Evolutionary conservation across 2,113 vertebrate genomes (phyloP), one percentile per base, ranked within the genome.

Genomic region (Nesospiza acunhae): DNA sequence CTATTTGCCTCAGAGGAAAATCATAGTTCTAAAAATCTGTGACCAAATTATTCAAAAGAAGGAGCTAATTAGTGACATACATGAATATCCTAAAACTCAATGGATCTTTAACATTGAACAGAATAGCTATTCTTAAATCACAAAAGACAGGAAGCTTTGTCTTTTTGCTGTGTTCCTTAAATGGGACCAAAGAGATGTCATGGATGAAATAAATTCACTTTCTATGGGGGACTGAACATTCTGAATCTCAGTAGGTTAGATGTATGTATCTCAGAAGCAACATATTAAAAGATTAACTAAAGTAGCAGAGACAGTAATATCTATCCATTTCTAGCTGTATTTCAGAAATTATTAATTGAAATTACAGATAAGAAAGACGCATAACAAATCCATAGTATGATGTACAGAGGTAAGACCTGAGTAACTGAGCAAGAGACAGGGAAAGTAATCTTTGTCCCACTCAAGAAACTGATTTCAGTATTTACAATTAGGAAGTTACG

Each of bases 401-500:
- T 24, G 39, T 33, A 67, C 42, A 88, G 69, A 66, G n/a, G 10
- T 70, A 87, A 85, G 83, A 73, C 35, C 35, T 26, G 18, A 89
- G 27, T 37, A 74, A 76, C 0, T 7, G 23, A 91, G 87, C 77
- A 79, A 70, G 62, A 94, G 63, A 74, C 37, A 70, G 44, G 50
- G 33, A 55, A 47, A 62, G n/a, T 53, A 84, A 30, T 42, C 58
- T 75, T 87, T 79, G 74, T 72, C 90, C 84, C 84, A 81, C 59
- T 89, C 83, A 94, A 78, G 83, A 88, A 93, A 84, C 63, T 80
- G 53, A 80, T 66, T 84, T 75, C 83, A 95, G 64, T 88, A 87
- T 90, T 84, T 94, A 91, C 84, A 96, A 87, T 90, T 75, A 84
- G 55, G 73, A 90, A 93, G 63, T 77, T 86, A 95, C 2, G 44